Conservation (phyloP, 2,113 vertebrate species). For the Carlito syrichta region DNA sequence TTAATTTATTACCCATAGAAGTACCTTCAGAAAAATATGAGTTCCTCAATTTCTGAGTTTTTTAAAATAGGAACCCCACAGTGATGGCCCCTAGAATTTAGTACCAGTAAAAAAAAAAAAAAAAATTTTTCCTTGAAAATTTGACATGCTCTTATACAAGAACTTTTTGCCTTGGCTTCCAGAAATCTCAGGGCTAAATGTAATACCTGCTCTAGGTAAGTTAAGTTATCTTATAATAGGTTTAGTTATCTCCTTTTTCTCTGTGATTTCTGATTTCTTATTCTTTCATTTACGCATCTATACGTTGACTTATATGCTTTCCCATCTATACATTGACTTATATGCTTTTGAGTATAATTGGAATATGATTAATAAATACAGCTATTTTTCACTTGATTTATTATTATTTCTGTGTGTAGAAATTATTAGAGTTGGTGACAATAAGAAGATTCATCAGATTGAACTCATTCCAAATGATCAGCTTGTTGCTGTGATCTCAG, state of each 20-base stretch:
- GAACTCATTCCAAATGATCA: constrained; percentile 94
- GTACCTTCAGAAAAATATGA: background rate
- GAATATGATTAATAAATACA: background rate
- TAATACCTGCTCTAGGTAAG: background rate
- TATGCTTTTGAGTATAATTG: background rate
- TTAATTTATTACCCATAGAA: background rate
- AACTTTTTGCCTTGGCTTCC: background rate
- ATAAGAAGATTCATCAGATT: constrained; percentile 98
- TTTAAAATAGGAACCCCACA: background rate
- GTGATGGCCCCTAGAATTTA: background rate
- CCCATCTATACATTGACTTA: background rate
- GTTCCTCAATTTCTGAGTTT: background rate
- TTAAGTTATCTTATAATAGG: background rate
- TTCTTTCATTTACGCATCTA: background rate
- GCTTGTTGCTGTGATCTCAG: constrained; percentile 96
- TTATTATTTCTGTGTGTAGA: constrained; percentile 82
- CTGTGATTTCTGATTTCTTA: background rate
- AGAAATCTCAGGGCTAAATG: background rate
- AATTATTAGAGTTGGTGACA: constrained; percentile 96
- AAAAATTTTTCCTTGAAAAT: constrained; percentile 5
- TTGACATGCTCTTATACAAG: background rate
- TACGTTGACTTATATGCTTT: background rate
- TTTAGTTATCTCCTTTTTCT: background rate
- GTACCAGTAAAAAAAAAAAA: background rate
- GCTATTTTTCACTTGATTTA: constrained; percentile 15